A percentile compares a stretch with the other conserved stretches of the same genome.
phyloP scores from a whole-genome alignment of 2,797 vertebrate species.

The Sebastes iracundus region DNA sequence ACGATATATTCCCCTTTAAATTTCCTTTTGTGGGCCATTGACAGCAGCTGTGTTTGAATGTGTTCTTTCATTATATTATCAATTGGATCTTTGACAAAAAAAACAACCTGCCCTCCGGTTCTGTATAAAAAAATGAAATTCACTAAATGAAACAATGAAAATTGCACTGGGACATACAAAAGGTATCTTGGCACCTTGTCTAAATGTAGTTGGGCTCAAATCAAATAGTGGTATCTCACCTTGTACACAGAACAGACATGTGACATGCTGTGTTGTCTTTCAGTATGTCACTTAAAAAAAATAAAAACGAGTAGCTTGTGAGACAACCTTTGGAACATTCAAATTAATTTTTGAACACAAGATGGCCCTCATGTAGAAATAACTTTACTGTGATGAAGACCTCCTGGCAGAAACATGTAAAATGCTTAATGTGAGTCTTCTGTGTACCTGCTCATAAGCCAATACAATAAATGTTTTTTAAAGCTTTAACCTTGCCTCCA shows the following conservation, averaged over 20 bases:
- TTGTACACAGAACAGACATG: background rate
- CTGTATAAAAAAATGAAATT: background rate
- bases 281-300: background rate
- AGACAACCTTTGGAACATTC: background rate
- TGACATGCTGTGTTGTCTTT: background rate
- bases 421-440: background rate
- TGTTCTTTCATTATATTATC: background rate
- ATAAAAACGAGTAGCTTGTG: background rate
- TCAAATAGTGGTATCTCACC: background rate
- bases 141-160: background rate
- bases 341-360: background rate
- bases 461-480: background rate
- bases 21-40: background rate
- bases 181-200: background rate
- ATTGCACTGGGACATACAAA: background rate
- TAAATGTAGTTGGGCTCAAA: background rate
- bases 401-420: background rate
- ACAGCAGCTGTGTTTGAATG: background rate
- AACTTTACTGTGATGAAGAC: background rate
- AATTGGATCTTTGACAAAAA: background rate
- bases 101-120: background rate
- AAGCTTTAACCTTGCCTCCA: background rate
- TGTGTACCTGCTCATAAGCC: background rate
- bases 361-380: background rate
- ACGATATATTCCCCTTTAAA: background rate